A percentile compares a stretch with the other conserved stretches of the same genome.
Conservation (phyloP, 2,113 vertebrate genomes). For the Gasterosteus aculeatus region DNA sequence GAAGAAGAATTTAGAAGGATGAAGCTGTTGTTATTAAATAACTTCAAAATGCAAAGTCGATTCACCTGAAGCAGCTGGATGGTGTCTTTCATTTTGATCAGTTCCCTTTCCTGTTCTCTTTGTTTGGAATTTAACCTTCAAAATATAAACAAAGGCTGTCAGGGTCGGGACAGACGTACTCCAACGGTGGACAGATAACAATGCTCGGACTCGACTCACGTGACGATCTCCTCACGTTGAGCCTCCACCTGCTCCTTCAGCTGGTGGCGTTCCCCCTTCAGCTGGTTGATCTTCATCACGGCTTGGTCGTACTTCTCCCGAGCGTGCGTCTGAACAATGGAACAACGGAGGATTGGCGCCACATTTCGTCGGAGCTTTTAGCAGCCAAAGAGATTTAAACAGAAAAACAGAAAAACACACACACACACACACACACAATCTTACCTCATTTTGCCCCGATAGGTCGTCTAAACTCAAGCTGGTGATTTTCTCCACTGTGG, state of each 20-base stretch:
- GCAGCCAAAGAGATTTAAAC: neutral
- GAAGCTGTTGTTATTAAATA: too few species aligned
- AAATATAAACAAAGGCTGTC: neutral
- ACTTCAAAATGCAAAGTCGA: neutral
- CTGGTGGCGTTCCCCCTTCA: conserved; percentile 61
- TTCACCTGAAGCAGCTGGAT: conserved; percentile 75
- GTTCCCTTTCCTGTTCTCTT: conserved; percentile 64
- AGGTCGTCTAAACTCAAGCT: neutral
- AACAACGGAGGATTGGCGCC: rapidly evolving
- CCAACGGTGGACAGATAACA: neutral
- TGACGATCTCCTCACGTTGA: conserved; percentile 57
- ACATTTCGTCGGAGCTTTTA: neutral
- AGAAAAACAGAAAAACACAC: too few species aligned
- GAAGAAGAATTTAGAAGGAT: too few species aligned
- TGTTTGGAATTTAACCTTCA: conserved; percentile 61
- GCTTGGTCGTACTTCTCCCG: conserved; percentile 71
- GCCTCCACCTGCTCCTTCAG: conserved; percentile 36
- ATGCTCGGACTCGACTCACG: conserved; percentile 55
- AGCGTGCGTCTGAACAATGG: neutral
- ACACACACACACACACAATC: too few species aligned
- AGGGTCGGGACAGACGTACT: neutral
- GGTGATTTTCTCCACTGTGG: conserved; percentile 2
- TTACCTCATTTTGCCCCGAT: conserved; percentile 51
- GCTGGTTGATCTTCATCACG: conserved; percentile 64
- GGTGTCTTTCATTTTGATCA: conserved; percentile 60